Evolutionary conservation across 2,797 vertebrate species (phyloP).

Genomic region (Harpagifer antarcticus): DNA sequence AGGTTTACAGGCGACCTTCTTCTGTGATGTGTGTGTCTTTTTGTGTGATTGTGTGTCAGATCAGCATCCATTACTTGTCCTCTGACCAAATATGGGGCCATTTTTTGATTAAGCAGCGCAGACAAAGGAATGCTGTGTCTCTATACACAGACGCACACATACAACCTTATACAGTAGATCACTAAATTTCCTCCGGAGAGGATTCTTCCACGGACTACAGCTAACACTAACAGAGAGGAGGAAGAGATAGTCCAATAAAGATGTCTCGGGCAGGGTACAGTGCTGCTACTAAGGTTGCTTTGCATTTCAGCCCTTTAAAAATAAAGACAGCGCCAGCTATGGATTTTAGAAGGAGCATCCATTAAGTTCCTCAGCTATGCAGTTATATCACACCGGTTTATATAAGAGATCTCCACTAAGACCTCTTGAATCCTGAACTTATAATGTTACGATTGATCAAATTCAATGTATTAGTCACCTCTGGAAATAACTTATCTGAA

Average conservation of each 20-base stretch:
- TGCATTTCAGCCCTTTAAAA: not conserved
- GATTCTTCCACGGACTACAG: not conserved
- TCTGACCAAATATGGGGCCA: conserved; percentile 47
- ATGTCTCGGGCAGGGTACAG: not conserved
- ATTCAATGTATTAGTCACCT: not conserved
- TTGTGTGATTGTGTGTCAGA: not conserved
- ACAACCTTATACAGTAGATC: conserved; percentile 24
- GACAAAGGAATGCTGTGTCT: conserved; percentile 43
- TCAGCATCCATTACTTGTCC: conserved; percentile 37
- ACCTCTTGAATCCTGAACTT: not conserved
- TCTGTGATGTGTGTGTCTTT: conserved; percentile 2
- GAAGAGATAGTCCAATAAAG: not conserved
- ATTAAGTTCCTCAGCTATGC: not conserved
- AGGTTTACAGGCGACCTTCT: not conserved
- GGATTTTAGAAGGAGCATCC: not conserved
- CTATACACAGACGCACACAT: conserved; percentile 15
- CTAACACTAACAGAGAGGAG: conserved; percentile 1
- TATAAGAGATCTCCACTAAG: conserved; percentile 1
- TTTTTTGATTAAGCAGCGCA: conserved; percentile 37
- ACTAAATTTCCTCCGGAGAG: not conserved
- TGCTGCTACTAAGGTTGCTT: not conserved
- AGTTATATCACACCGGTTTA: conserved; percentile 9
- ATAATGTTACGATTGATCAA: not conserved
- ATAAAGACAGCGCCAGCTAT: not conserved
- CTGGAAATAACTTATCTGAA: not conserved